Conservation (phyloP, 2,888 invertebrate species). For the Sisyra terminalis region DNA sequence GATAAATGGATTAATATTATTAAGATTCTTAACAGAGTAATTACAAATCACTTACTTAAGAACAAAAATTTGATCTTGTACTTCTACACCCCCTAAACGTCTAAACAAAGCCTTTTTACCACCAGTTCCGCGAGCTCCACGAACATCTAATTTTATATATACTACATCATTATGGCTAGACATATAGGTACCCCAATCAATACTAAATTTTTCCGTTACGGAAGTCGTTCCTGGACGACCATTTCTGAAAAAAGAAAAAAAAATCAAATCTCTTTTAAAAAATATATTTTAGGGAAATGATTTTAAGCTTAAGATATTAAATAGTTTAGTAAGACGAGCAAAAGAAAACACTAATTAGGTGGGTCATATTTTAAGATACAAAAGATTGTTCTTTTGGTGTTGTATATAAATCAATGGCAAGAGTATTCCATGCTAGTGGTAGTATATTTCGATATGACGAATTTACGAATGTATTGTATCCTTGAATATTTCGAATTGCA, state of each 20-base stretch:
- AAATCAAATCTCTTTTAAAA: not conserved
- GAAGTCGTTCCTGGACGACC: slow-evolving; percentile 84
- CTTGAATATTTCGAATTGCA: too few species aligned
- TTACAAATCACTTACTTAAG: slow-evolving; percentile 39
- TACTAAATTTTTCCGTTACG: slow-evolving; percentile 71
- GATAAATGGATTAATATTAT: not conserved
- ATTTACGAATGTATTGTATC: too few species aligned
- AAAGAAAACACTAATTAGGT: too few species aligned
- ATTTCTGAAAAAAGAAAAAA: slow-evolving; percentile 39
- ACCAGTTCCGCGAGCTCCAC: slow-evolving; percentile 55
- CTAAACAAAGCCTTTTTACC: slow-evolving; percentile 69
- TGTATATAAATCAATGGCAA: too few species aligned
- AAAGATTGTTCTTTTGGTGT: too few species aligned
- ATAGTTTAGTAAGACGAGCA: too few species aligned
- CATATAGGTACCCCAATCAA: slow-evolving; percentile 89
- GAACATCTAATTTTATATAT: slow-evolving; percentile 78
- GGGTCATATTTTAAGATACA: too few species aligned
- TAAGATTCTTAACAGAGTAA: too few species aligned
- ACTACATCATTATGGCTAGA: slow-evolving; percentile 81
- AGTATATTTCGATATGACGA: too few species aligned
- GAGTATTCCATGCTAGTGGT: too few species aligned
- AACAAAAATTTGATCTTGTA: slow-evolving; percentile 81
- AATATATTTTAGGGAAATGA: slow-evolving; percentile 1
- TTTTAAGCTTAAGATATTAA: too few species aligned
- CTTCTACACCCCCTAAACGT: slow-evolving; percentile 75